These are phyloP conservation scores for Anabas testudineus DNA, from an alignment of 2,797 vertebrate species.

Conservation along the genomic window DNA sequence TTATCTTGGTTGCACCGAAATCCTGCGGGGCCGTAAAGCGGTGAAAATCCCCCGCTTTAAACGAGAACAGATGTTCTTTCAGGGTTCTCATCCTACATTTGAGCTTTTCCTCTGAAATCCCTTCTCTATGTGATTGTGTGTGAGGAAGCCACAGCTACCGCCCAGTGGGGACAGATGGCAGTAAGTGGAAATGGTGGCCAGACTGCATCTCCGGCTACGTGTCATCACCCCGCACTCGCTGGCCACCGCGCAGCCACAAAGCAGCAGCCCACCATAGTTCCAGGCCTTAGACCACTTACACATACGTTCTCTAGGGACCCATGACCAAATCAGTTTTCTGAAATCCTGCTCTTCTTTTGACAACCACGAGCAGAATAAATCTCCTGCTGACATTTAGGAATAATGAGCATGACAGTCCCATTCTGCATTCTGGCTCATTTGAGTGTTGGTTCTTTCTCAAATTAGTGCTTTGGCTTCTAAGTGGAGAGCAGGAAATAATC, in stretches of 20 bases:
- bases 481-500: conserved; percentile 37
- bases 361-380: conserved; percentile 66
- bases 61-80: conserved; percentile 82
- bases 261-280: conserved; percentile 65
- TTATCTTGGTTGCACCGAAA: conserved; percentile 79
- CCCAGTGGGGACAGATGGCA: conserved; percentile 80
- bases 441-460: conserved; percentile 40
- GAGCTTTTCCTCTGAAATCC: conserved; percentile 72
- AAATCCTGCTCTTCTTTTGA: conserved; percentile 59
- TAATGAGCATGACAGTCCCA: conserved; percentile 66
- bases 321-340: conserved; percentile 56
- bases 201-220: conserved; percentile 74
- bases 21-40: conserved; percentile 77
- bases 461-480: conserved; percentile 38
- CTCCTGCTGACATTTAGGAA: conserved; percentile 74
- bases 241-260: conserved; percentile 61
- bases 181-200: conserved; percentile 75
- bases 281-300: conserved; percentile 61
- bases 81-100: conserved; percentile 71
- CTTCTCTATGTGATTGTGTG: conserved; percentile 39
- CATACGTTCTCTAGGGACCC: conserved; percentile 56
- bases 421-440: conserved; percentile 61
- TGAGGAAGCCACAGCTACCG: conserved; percentile 65
- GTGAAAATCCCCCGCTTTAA: conserved; percentile 76
- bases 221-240: conserved; percentile 72